A percentile compares a stretch with the other conserved stretches of the same genome.
These are phyloP conservation scores for Lagocephalus sceleratus DNA, from an alignment of 2,797 vertebrate species.

Conservation along the genomic window DNA sequence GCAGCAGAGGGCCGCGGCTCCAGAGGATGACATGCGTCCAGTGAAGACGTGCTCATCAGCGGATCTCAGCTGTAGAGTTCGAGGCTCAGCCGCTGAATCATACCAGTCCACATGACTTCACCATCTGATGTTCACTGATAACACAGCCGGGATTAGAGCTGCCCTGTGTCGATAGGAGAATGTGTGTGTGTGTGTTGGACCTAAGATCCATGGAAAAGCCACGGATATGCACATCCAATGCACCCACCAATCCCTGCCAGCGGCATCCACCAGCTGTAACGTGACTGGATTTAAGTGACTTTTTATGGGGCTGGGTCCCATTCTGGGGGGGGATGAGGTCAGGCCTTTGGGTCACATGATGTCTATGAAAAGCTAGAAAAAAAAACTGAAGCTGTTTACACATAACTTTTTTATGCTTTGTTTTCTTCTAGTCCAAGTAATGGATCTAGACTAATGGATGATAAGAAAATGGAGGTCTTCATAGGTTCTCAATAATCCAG, in stretches of 20 bases:
- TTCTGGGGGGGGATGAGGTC: neutral
- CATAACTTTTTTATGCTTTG: too few relatives aligned
- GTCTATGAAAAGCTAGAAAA: neutral
- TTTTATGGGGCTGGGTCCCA: neutral
- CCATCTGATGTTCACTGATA: conserved; percentile 68
- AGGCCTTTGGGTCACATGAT: conserved; percentile 1
- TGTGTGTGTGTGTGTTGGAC: conserved; percentile 11
- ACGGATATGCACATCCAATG: conserved; percentile 24
- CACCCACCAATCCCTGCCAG: conserved; percentile 16
- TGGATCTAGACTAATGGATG: too few relatives aligned
- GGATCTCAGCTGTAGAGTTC: conserved; percentile 45
- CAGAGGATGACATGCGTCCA: conserved; percentile 51
- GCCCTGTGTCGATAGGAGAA: conserved; percentile 22
- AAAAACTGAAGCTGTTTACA: conserved; percentile 5
- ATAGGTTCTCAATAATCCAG: too few relatives aligned
- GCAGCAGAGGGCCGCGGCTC: conserved; percentile 41
- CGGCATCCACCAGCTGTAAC: conserved; percentile 10
- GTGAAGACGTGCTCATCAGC: conserved; percentile 55
- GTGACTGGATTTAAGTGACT: conserved; percentile 6
- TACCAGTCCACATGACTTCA: conserved; percentile 75
- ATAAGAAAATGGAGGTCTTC: too few relatives aligned
- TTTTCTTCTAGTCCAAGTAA: too few relatives aligned
- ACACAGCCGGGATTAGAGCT: conserved; percentile 54
- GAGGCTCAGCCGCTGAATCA: conserved; percentile 59
- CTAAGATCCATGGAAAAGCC: conserved; percentile 28